These are phyloP conservation scores for Anolis carolinensis DNA, from an alignment of 2,113 vertebrate genomes.

Conservation along the genomic window DNA sequence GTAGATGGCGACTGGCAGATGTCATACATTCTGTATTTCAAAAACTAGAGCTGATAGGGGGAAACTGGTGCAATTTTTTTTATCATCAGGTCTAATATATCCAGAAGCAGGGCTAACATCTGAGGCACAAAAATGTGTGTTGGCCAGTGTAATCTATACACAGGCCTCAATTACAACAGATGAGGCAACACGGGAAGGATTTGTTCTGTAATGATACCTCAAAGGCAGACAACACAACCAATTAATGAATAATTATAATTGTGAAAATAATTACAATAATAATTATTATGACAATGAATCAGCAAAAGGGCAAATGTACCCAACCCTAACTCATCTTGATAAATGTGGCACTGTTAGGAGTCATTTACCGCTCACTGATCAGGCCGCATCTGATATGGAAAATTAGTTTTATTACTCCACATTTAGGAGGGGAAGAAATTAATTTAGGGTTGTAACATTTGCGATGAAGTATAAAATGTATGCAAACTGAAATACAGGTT, in stretches of 20 bases:
- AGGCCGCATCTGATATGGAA: background rate
- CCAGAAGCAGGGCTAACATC: no score
- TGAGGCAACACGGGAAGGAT: background rate
- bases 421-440: background rate
- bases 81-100: no score
- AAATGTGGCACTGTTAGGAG: background rate
- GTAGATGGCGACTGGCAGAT: no score
- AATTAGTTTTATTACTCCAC: background rate
- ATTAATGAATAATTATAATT: background rate
- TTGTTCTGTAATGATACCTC: background rate
- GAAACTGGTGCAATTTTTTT: no score
- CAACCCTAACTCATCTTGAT: background rate
- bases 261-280: background rate
- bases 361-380: background rate
- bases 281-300: background rate
- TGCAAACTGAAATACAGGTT: background rate
- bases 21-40: no score
- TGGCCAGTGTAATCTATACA: background rate
- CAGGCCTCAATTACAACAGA: background rate
- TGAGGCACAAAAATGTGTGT: no score
- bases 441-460: no score
- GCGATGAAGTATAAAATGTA: background rate
- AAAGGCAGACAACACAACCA: background rate
- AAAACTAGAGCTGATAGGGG: no score
- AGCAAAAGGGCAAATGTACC: background rate